Evolutionary conservation across 2,113 vertebrate species (phyloP).

Genomic region (Agapornis roseicollis): DNA sequence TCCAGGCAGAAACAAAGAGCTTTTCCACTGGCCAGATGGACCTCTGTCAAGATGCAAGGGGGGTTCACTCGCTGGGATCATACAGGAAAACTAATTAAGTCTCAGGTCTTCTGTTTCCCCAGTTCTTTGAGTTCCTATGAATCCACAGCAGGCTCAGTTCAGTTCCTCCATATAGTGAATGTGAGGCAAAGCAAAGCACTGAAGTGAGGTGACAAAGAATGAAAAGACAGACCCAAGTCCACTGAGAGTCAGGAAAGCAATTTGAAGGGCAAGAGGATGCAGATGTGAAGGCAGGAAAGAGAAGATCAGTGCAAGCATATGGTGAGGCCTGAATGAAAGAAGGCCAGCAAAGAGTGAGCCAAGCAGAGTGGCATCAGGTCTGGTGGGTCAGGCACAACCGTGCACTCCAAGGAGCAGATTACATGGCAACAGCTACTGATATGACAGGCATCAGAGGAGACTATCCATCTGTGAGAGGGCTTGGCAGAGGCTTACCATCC

Average conservation of each 20-base stretch:
- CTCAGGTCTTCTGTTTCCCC: not conserved
- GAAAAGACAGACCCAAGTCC: not conserved
- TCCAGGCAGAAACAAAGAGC: not conserved
- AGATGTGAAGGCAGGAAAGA: not conserved
- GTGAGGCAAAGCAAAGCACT: not conserved
- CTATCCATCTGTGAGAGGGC: not conserved
- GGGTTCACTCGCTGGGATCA: rapidly evolving
- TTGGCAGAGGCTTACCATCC: not conserved
- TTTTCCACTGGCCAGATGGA: not conserved
- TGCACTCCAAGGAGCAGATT: not conserved
- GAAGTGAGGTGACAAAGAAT: not conserved
- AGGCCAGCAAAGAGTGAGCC: not conserved
- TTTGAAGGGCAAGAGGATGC: not conserved
- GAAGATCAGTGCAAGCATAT: not conserved
- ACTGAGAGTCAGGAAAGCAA: not conserved
- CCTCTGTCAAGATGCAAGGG: not conserved
- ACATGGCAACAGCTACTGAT: not conserved
- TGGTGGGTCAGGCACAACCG: not conserved
- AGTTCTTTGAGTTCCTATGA: rapidly evolving
- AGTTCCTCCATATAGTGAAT: not conserved
- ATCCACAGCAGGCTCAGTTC: not conserved
- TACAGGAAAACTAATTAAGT: not conserved
- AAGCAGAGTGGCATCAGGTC: not conserved
- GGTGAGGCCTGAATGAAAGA: not conserved
- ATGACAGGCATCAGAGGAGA: not conserved